These are phyloP conservation scores for Achroia grisella DNA, from an alignment of 1,140 invertebrate genomes.

Conservation along the genomic window DNA sequence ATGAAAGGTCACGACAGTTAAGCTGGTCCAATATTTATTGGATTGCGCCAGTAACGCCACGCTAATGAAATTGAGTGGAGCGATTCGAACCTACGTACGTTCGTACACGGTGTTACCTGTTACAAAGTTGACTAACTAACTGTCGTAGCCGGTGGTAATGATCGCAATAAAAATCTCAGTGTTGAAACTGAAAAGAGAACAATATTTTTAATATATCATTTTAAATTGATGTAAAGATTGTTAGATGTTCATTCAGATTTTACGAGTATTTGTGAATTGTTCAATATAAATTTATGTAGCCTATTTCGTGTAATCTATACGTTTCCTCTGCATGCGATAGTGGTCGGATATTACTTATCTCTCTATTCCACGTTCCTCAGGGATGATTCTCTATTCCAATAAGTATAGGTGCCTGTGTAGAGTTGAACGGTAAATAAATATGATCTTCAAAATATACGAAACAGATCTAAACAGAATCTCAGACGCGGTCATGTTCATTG, in stretches of 20 bases:
- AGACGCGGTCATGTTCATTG: not conserved
- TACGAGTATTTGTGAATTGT: conserved; percentile 26
- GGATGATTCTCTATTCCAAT: not conserved
- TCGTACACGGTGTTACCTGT: not conserved
- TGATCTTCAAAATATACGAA: conserved; percentile 1
- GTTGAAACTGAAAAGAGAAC: conserved; percentile 30
- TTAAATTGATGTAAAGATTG: conserved; percentile 43
- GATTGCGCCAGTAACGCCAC: not conserved
- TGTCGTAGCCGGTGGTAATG: not conserved
- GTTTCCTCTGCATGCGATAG: not conserved
- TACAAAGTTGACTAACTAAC: not conserved
- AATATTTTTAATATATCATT: conserved; percentile 57
- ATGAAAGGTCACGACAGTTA: not conserved
- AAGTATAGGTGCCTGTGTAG: not conserved
- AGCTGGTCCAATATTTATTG: not conserved
- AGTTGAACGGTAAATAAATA: not conserved
- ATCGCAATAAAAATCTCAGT: conserved; percentile 10
- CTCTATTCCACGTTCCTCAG: too few relatives aligned
- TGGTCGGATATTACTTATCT: too few relatives aligned
- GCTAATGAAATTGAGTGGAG: not conserved
- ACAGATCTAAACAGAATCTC: conserved; percentile 5
- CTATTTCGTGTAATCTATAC: not conserved
- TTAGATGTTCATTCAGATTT: conserved; percentile 47
- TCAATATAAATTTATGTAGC: not conserved
- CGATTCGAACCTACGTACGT: not conserved